Evolutionary conservation across 92 coral and sea anemone genomes (phyloP).

Genomic region (Phenganax marumi): DNA sequence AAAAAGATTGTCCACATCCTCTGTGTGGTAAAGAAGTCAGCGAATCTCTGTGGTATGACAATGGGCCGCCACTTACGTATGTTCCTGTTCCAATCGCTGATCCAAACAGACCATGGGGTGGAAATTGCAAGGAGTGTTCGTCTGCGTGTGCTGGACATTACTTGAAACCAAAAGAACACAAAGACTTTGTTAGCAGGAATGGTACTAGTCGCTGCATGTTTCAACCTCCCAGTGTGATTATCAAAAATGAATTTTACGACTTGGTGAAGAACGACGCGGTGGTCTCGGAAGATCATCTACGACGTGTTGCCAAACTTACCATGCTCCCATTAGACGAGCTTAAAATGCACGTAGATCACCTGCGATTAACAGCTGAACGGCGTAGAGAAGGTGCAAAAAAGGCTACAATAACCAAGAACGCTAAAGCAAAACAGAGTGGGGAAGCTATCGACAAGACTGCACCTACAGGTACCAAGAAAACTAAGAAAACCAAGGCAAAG

Average conservation of each 20-base stretch:
- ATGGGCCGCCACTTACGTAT: constrained; percentile 22
- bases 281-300: constrained; percentile 37
- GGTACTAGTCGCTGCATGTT: constrained; percentile 24
- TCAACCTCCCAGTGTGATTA: constrained; percentile 52
- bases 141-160: constrained; percentile 53
- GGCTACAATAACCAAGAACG: constrained; percentile 39
- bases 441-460: no score
- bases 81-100: constrained; percentile 58
- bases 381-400: constrained; percentile 51
- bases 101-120: constrained; percentile 54
- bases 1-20: constrained; percentile 56
- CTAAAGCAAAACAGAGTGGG: no score
- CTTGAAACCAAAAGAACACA: constrained; percentile 44
- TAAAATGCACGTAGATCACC: constrained; percentile 49
- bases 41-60: constrained; percentile 2
- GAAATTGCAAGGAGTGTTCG: constrained; percentile 44
- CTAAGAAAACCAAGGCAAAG: constrained; percentile 1
- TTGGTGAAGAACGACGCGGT: constrained; percentile 37
- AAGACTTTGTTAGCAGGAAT: constrained; percentile 36
- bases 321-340: constrained; percentile 57
- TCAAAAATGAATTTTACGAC: constrained; percentile 52
- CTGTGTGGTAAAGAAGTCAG: constrained; percentile 42
- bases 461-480: no score
- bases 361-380: constrained; percentile 35
- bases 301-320: constrained; percentile 47